phyloP scores from a whole-genome alignment of 2,888 invertebrate species.

The Pimpla rufipes region DNA sequence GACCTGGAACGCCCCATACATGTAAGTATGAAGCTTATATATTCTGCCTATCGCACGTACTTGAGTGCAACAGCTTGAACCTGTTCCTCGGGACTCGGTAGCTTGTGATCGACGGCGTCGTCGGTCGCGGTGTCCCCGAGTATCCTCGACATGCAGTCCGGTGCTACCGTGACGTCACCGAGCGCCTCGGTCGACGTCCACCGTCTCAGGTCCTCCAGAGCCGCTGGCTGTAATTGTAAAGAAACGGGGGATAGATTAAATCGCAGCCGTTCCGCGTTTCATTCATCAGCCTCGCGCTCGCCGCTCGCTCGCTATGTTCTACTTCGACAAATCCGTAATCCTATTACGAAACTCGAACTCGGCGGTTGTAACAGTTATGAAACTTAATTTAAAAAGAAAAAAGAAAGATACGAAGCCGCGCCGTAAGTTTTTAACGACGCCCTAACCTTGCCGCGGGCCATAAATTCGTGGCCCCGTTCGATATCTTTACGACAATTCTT shows the following conservation, averaged over 20 bases:
- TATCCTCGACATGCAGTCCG: constrained; percentile 92
- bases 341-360: constrained; percentile 12
- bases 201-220: constrained; percentile 92
- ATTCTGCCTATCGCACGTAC: constrained; percentile 86
- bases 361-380: background rate
- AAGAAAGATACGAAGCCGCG: background rate
- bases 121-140: constrained; percentile 87
- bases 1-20: background rate
- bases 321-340: constrained; percentile 11
- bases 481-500: background rate
- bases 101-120: constrained; percentile 93
- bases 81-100: constrained; percentile 96
- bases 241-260: constrained; percentile 44
- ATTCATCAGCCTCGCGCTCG: constrained; percentile 48
- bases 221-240: constrained; percentile 89
- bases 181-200: constrained; percentile 94
- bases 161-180: constrained; percentile 93
- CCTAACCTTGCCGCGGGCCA: background rate
- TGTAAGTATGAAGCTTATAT: constrained; percentile 4
- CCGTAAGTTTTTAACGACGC: background rate
- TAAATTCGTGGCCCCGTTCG: background rate
- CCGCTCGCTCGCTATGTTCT: constrained; percentile 31
- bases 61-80: constrained; percentile 93
- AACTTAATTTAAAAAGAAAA: background rate
- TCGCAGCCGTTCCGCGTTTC: constrained; percentile 46